These are phyloP conservation scores for Schrankia costaestrigalis DNA, from an alignment of 2,888 invertebrate species.

Conservation along the genomic window DNA sequence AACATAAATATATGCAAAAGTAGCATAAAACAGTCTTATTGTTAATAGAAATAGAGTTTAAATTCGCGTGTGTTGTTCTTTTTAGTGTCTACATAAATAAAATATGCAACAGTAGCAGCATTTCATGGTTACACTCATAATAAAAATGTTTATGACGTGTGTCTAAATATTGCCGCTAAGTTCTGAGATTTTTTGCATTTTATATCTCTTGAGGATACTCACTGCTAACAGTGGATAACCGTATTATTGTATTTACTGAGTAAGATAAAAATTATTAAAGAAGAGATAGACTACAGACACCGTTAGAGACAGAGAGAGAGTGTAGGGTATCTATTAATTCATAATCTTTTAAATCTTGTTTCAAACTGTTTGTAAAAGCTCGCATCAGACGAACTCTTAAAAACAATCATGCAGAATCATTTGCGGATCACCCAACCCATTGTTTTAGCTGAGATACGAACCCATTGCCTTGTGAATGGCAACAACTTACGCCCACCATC, in stretches of 20 bases:
- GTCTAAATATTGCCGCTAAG: conserved; percentile 34
- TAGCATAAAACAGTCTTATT: background rate
- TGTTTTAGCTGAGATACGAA: no score
- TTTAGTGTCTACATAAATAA: conserved; percentile 27
- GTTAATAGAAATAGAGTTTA: conserved; percentile 8
- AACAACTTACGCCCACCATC: no score
- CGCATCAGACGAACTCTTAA: no score
- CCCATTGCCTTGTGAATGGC: no score
- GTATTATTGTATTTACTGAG: no score
- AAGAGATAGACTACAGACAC: conserved; percentile 15
- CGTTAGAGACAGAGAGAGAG: conserved; percentile 24
- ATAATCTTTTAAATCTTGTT: no score
- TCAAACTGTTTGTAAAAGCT: no score
- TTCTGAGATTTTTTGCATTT: conserved; percentile 25
- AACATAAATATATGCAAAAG: no score
- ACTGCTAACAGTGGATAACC: conserved; percentile 20
- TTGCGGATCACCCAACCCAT: no score
- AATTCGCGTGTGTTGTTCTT: conserved; percentile 23
- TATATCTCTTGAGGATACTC: conserved; percentile 20
- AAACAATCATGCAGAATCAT: no score
- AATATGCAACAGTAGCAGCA: conserved; percentile 23
- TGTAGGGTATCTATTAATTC: no score
- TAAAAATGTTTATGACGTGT: conserved; percentile 43
- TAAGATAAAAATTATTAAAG: no score
- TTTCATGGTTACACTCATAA: conserved; percentile 36